phyloP scores from a whole-genome alignment of 2,888 invertebrate species.

The Trachelus stipa region DNA sequence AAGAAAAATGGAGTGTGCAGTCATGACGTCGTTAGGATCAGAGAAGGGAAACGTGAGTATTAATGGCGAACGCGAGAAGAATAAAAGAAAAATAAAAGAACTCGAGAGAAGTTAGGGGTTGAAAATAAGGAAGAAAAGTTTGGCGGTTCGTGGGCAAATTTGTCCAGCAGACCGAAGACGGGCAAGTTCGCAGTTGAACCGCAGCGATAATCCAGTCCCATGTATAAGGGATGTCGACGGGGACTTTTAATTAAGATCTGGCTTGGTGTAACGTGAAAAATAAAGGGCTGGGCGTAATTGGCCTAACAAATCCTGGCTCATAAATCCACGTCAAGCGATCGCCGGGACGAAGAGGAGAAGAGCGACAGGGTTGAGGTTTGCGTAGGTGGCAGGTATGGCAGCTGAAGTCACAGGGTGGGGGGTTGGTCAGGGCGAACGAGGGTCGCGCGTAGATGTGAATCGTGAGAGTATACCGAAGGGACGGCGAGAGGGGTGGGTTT shows the following conservation, averaged over 20 bases:
- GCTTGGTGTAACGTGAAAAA: background rate
- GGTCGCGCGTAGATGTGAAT: conserved; percentile 21
- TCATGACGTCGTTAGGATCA: background rate
- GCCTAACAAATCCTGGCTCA: conserved; percentile 43
- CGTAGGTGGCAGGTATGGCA: background rate
- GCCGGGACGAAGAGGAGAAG: conserved; percentile 14
- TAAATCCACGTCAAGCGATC: conserved; percentile 44
- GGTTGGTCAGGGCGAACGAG: conserved; percentile 3
- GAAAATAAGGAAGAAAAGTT: background rate
- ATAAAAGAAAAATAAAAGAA: background rate
- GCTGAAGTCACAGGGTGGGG: background rate
- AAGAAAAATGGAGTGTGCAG: no score
- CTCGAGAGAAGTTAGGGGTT: background rate
- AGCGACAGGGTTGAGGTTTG: background rate
- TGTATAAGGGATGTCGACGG: background rate
- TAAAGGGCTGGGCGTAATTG: conserved; percentile 40
- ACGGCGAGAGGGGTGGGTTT: conserved; percentile 14
- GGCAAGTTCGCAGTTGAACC: background rate
- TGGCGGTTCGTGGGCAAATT: background rate
- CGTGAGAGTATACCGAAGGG: conserved; percentile 6
- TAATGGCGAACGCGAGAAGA: background rate
- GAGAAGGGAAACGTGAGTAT: background rate
- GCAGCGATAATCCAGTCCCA: background rate
- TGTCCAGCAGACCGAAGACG: background rate
- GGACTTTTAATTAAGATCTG: background rate